Evolutionary conservation across 2,888 invertebrate species (phyloP), one percentile per base, ranked within the genome.

Genomic region (Trichopoda pennipes): DNA sequence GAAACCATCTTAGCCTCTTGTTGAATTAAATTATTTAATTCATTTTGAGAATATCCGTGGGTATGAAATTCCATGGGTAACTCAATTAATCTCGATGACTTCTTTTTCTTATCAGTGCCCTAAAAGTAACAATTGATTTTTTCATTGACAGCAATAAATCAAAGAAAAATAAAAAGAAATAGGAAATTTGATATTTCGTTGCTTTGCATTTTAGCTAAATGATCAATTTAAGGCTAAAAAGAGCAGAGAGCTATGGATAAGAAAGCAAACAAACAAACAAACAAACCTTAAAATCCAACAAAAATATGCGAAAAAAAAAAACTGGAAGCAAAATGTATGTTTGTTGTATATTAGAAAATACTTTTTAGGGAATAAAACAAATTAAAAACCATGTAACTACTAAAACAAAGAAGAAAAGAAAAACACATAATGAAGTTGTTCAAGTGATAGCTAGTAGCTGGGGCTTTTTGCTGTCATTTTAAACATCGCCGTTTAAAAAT

Each of bases 1-100:
- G 94, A 93, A 87, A 95, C 94, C 95, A 96, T 96, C 91, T 94
- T 95, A 81, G 93, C 95, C 93, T 98, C 97, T 89, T 94, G 94
- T 89, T 98, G 97, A 84, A 94, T 92, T 74, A 94, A 95, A 58
- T 92, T 91, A 88, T 96, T 95, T 56, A 98, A 90, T 49, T 97
- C 95, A 21, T 93, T 93, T 85, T 93, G 93, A 2, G 94, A 92
- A 88, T 94, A 94, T 73, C 96, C 96, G 87, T 94, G 94, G 14
- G 95, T 94, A 66, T 93, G 91, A n/a, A 94, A 92, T 74, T 96
- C 96, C 81, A 99, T 94, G 0, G 97, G 95, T 83, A 99, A 92
- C 85, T 98, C 98, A 78, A 97, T 93, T 32, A 94, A 94, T 91
- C 97, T 97, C 23, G 95, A 93, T 7, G 94, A 91, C 80, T 95